Percentiles rank a stretch among this genome's conserved stretches.
Conservation (phyloP, 2,113 vertebrate species). For the Crypturellus undulatus region DNA sequence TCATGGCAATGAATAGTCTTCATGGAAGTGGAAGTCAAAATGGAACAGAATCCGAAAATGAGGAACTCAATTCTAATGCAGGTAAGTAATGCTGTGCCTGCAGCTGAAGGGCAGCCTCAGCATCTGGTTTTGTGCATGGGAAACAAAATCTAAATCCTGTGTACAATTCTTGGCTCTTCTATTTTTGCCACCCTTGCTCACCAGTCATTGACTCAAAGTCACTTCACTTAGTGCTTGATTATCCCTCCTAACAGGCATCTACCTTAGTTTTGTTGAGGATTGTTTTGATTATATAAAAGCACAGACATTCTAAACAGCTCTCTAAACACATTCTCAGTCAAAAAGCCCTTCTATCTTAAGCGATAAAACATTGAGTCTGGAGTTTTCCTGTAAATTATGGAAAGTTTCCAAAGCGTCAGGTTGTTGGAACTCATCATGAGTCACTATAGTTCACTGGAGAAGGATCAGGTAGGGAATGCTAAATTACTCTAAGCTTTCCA, state of each 20-base stretch:
- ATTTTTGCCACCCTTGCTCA: background rate
- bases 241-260: background rate
- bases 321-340: background rate
- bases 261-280: background rate
- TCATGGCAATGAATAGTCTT: constrained; percentile 89
- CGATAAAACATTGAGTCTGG: background rate
- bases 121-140: background rate
- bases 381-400: background rate
- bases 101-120: background rate
- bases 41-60: constrained; percentile 86
- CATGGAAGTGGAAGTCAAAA: constrained; percentile 86
- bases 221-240: background rate
- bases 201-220: background rate
- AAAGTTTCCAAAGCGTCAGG: background rate
- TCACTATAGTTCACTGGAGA: background rate
- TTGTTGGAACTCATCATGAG: background rate
- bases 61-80: constrained; percentile 87
- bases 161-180: background rate
- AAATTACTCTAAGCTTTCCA: background rate
- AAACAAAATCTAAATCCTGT: background rate
- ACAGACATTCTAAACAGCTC: background rate
- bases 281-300: background rate
- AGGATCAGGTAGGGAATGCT: background rate
- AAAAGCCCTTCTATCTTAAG: background rate
- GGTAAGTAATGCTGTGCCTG: constrained; percentile 60